Evolutionary conservation across 1,140 invertebrate genomes (phyloP), one percentile per base, ranked within the genome.

Genomic region (Achatina immaculata): DNA sequence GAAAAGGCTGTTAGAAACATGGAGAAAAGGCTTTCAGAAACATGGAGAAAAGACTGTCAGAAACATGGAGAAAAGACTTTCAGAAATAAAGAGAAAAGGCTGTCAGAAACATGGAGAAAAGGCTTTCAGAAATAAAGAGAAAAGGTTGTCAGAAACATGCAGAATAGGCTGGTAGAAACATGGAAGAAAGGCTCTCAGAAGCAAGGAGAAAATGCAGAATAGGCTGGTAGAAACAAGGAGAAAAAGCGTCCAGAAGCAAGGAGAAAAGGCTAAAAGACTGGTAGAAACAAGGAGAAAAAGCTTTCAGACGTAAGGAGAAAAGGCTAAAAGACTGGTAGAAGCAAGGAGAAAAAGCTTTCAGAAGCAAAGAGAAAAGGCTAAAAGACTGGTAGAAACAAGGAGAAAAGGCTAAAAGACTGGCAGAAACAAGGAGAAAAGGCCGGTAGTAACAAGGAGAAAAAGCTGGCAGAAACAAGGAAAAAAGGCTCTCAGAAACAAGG

Each of bases 91-190:
- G n/a, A n/a, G n/a, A n/a, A n/a, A n/a, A n/a, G n/a, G n/a, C n/a
- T n/a, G n/a, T n/a, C n/a, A n/a, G n/a, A n/a, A n/a, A n/a, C n/a
- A n/a, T n/a, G 69, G 40, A 28, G 14, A 72, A 72, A 34, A 72
- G 31, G 42, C 69, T n/a, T 24, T 21, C 69, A 72, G 42, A 72
- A 21, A 36, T 24, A 51, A 73, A 75, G 72, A 75, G 38, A 21
- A 24, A 28, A 45, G 51, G 38, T 42, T 16, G 43, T 28, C 40
- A 48, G 72, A 28, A 45, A 28, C 28, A 45, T n/a, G 14, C 11
- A 42, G 43, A 45, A 36, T 28, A 14, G 45, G 36, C 38, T 42
- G 24, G 31, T 14, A 45, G 24, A 45, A 24, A 28, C 34, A 75
- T 4, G 24, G 38, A 14, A 28, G 24, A 16, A 42, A 4, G 42